Conservation (phyloP, 2,888 invertebrate species). For the Hydriomena furcata region DNA sequence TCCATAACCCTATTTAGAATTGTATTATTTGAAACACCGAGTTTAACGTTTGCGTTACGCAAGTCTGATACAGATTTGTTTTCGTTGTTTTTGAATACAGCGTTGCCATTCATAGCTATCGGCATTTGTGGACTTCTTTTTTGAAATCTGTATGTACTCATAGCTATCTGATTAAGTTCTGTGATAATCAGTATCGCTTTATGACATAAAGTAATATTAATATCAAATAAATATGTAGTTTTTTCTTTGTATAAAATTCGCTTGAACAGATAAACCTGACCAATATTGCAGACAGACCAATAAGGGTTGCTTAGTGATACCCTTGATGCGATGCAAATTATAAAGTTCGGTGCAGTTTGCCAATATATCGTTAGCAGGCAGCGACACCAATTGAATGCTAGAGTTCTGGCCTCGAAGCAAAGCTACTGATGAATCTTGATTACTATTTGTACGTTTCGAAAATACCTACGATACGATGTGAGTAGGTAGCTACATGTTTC, state of each 20-base stretch:
- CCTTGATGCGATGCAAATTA: constrained; percentile 55
- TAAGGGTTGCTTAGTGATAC: constrained; percentile 38
- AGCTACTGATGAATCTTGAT: constrained; percentile 37
- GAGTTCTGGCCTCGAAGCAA: constrained; percentile 39
- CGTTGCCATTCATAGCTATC: too few relatives aligned
- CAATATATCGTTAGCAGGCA: constrained; percentile 39
- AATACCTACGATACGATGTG: constrained; percentile 4
- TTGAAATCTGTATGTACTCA: neutral
- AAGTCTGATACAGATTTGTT: constrained; percentile 21
- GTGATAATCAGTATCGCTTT: too few relatives aligned
- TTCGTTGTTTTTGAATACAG: neutral
- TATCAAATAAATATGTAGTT: too few relatives aligned
- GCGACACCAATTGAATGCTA: constrained; percentile 36
- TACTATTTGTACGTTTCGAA: constrained; percentile 32
- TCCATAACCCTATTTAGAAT: neutral
- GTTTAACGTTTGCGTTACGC: neutral
- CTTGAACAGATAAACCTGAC: too few relatives aligned
- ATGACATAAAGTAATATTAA: too few relatives aligned
- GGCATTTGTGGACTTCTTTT: neutral
- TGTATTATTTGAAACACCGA: neutral
- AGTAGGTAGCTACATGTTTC: neutral
- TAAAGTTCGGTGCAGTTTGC: constrained; percentile 42
- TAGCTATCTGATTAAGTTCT: too few relatives aligned
- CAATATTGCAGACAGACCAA: too few relatives aligned
- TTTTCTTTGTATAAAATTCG: too few relatives aligned